Evolutionary conservation across 2,113 vertebrate species (phyloP).

Genomic region (Cavia porcellus): DNA sequence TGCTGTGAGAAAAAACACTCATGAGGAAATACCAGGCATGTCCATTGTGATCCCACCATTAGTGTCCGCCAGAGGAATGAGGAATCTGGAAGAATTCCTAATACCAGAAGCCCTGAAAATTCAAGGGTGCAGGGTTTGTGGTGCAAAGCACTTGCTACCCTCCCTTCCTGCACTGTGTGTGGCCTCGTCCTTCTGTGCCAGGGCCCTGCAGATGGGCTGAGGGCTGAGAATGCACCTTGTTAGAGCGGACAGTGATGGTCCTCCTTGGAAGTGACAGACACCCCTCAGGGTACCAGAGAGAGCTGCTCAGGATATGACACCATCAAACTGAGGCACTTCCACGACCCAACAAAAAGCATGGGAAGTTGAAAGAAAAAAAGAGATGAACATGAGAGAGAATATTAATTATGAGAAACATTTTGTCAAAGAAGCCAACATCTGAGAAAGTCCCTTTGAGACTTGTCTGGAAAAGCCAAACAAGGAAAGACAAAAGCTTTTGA

Average conservation of each 20-base stretch:
- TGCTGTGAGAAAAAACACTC: not conserved
- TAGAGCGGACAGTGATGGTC: not conserved
- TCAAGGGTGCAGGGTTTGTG: not conserved
- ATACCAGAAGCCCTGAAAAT: not conserved
- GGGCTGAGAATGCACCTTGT: not conserved
- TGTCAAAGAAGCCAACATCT: not conserved
- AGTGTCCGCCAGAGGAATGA: not conserved
- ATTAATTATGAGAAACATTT: not conserved
- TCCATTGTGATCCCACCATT: not conserved
- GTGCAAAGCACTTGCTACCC: not conserved
- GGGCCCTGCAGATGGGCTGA: not conserved
- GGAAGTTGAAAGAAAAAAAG: not conserved
- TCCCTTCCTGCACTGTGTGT: accelerated
- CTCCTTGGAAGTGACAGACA: not conserved
- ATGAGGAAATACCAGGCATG: not conserved
- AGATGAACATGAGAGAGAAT: not conserved
- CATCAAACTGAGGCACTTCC: not conserved
- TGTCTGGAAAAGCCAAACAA: not conserved
- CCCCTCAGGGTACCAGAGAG: too few relatives aligned
- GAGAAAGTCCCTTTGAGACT: not conserved
- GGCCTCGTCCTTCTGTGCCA: not conserved
- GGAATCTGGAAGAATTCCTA: not conserved
- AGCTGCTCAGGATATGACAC: not conserved
- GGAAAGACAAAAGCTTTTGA: too few relatives aligned
- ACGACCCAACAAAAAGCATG: not conserved